Evolutionary conservation across 2,888 invertebrate genomes (phyloP).

Genomic region (Ennomos fuscantarius): DNA sequence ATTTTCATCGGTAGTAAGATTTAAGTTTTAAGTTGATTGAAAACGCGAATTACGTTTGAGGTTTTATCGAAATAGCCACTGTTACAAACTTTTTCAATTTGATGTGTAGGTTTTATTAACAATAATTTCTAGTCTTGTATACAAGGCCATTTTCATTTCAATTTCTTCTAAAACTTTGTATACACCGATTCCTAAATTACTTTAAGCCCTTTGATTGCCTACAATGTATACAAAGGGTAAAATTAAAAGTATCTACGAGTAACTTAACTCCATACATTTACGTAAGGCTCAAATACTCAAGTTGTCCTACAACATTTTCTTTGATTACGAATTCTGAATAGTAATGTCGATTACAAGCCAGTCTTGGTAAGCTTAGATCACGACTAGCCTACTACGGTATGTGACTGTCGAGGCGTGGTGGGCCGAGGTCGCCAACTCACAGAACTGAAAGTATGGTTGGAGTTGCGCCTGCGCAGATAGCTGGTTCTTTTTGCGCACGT

Average conservation of each 20-base stretch:
- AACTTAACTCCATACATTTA: not conserved
- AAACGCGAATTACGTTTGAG: conserved; percentile 27
- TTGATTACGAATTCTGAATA: conserved; percentile 32
- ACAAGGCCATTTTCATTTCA: no score
- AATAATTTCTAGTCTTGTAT: no score
- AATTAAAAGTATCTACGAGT: no score
- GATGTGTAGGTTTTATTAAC: not conserved
- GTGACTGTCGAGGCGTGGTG: conserved; percentile 71
- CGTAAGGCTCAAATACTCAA: conserved; percentile 2
- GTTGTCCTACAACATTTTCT: conserved; percentile 18
- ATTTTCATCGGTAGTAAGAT: conserved; percentile 32
- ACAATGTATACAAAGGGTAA: no score
- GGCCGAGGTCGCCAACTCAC: conserved; percentile 69
- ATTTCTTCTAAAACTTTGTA: no score
- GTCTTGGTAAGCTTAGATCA: conserved; percentile 74
- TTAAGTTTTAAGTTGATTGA: conserved; percentile 36
- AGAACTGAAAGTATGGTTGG: conserved; percentile 71
- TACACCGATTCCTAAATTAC: no score
- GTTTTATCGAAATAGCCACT: conserved; percentile 11
- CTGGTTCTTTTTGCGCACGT: conserved; percentile 34
- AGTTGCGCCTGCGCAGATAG: conserved; percentile 37
- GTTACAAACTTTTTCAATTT: conserved; percentile 5
- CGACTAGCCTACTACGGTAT: conserved; percentile 69
- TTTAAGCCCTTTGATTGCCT: no score
- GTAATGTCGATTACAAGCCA: conserved; percentile 41